A percentile compares a stretch with the other conserved stretches of the same genome.
phyloP scores from a whole-genome alignment of 2,797 vertebrate genomes.

The Sciurus vulgaris region DNA sequence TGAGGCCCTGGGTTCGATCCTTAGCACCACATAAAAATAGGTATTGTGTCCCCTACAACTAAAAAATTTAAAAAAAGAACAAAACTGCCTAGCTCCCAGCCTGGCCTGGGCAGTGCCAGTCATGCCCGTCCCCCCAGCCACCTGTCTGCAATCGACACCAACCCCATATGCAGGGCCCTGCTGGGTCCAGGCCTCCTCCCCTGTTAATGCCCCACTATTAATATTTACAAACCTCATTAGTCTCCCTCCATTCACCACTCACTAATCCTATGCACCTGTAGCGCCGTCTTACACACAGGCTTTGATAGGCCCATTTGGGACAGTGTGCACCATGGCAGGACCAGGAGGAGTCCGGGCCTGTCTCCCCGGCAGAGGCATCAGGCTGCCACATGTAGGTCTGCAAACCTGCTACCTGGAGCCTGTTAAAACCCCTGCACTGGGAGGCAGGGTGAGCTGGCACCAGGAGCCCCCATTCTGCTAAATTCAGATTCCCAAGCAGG shows the following conservation, averaged over 20 bases:
- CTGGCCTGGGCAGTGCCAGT: neutral
- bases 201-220: slow-evolving; percentile 25
- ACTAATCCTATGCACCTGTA: slow-evolving; percentile 64
- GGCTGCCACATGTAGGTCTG: neutral
- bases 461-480: accelerated
- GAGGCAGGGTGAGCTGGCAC: neutral
- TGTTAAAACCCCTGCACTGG: neutral
- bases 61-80: no score
- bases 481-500: neutral
- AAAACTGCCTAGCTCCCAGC: neutral
- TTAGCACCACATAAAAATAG: no score
- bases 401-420: neutral
- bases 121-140: neutral
- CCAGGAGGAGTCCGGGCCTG: no score
- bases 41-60: no score
- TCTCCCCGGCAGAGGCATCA: neutral
- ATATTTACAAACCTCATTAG: slow-evolving; percentile 82
- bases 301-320: neutral
- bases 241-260: slow-evolving; percentile 82
- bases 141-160: neutral
- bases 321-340: neutral
- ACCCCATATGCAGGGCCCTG: neutral
- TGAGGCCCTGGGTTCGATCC: no score
- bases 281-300: neutral
- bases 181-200: neutral